Percentiles rank a stretch among this genome's conserved stretches.
Evolutionary conservation across 1,140 invertebrate species (phyloP).

Genomic region (Drosophila ironensis): DNA sequence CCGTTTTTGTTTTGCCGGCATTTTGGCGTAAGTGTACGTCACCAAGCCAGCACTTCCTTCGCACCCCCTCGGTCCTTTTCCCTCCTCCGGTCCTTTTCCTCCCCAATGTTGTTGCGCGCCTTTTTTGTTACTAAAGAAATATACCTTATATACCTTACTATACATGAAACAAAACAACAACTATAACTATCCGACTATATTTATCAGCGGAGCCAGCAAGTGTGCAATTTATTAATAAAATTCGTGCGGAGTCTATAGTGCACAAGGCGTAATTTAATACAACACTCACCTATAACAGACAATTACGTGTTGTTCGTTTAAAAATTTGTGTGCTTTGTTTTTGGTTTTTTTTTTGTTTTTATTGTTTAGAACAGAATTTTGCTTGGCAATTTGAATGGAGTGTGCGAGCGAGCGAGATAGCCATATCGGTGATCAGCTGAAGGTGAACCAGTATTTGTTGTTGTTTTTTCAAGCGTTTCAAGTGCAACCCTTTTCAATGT

Average conservation of each 20-base stretch:
- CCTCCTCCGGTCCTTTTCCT: neutral
- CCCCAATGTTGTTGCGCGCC: neutral
- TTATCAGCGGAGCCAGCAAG: neutral
- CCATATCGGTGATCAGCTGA: slow-evolving; percentile 28
- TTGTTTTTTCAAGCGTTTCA: slow-evolving; percentile 24
- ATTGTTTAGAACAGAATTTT: slow-evolving; percentile 23
- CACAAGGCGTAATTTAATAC: slow-evolving; percentile 24
- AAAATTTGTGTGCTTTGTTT: neutral
- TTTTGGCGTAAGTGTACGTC: slow-evolving; percentile 44
- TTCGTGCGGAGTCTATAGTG: neutral
- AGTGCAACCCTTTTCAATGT: slow-evolving; percentile 22
- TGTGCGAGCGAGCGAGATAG: slow-evolving; percentile 18
- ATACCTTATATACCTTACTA: no score
- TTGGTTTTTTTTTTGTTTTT: neutral
- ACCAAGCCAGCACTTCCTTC: slow-evolving; percentile 4
- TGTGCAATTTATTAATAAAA: slow-evolving; percentile 44
- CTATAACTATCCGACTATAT: no score
- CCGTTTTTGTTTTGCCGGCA: slow-evolving; percentile 30
- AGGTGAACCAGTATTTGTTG: slow-evolving; percentile 36
- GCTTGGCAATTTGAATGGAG: slow-evolving; percentile 29
- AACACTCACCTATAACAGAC: slow-evolving; percentile 8
- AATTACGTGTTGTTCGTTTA: neutral
- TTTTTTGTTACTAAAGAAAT: neutral
- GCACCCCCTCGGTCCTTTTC: neutral
- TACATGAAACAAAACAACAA: no score